These are phyloP conservation scores for Amphiprion ocellaris DNA, from an alignment of 2,113 vertebrate species.

Conservation along the genomic window DNA sequence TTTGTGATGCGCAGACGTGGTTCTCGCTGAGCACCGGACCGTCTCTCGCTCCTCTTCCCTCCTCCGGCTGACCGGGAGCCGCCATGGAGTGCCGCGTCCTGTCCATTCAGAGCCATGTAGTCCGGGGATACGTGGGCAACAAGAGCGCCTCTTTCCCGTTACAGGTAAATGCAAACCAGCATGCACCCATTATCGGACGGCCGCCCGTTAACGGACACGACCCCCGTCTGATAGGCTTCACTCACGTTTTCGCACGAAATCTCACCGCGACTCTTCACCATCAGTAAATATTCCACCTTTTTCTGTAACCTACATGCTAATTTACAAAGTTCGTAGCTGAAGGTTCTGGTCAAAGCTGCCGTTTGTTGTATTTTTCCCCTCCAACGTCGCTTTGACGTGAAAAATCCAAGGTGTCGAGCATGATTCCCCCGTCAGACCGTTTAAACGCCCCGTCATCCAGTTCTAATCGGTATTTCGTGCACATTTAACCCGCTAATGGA, in stretches of 20 bases:
- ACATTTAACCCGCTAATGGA: no score
- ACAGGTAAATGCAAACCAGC: slow-evolving; percentile 83
- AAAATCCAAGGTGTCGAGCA: no score
- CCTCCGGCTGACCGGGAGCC: slow-evolving; percentile 76
- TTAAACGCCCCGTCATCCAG: no score
- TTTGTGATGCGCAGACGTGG: slow-evolving; percentile 55
- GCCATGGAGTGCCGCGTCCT: slow-evolving; percentile 93
- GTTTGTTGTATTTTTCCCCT: no score
- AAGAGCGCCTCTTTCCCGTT: slow-evolving; percentile 95
- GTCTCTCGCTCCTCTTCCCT: slow-evolving; percentile 35
- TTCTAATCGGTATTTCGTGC: no score
- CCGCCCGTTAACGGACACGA: slow-evolving; percentile 35
- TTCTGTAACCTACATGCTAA: no score
- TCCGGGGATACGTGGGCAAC: slow-evolving; percentile 97
- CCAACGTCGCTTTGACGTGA: no score
- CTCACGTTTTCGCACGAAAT: neutral
- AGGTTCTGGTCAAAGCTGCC: no score
- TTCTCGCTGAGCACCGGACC: slow-evolving; percentile 50
- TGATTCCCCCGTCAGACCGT: no score
- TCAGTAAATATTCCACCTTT: neutral
- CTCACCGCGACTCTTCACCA: neutral
- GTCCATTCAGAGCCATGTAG: slow-evolving; percentile 98
- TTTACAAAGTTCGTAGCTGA: slow-evolving; percentile 21
- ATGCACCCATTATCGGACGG: slow-evolving; percentile 59
- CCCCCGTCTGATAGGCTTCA: slow-evolving; percentile 27